A percentile compares a stretch with the other conserved stretches of the same genome.
These are phyloP conservation scores for Esox masquinongy DNA, from an alignment of 2,797 vertebrate species.

Conservation along the genomic window DNA sequence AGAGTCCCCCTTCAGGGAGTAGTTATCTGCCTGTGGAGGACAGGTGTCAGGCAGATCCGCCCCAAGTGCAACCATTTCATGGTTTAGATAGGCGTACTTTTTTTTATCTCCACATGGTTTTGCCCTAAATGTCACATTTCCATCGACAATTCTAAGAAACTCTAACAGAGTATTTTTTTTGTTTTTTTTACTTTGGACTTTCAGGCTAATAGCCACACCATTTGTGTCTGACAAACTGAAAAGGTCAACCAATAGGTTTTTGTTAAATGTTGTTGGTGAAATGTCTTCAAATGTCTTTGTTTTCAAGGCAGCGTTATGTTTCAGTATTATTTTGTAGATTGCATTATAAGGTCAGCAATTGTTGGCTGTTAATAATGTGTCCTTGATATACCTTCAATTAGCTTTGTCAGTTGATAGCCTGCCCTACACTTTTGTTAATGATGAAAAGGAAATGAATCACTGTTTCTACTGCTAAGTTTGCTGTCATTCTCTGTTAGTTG, in stretches of 20 bases:
- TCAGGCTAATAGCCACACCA: slow-evolving; percentile 7
- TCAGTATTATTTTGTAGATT: neutral
- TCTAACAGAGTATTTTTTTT: neutral
- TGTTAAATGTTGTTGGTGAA: slow-evolving; percentile 4
- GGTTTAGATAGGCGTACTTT: neutral
- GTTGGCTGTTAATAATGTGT: neutral
- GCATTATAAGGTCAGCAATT: neutral
- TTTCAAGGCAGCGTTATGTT: neutral
- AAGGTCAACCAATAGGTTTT: slow-evolving; percentile 19
- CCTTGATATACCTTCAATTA: slow-evolving; percentile 5
- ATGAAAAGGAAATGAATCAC: neutral
- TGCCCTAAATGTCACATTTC: slow-evolving; percentile 22
- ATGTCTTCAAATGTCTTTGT: neutral
- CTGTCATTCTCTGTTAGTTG: neutral
- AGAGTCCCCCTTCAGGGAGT: too few relatives aligned
- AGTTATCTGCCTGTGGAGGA: too few relatives aligned
- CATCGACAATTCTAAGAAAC: neutral
- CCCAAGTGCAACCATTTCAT: neutral
- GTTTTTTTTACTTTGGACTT: neutral
- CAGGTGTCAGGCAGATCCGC: neutral
- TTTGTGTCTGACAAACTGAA: slow-evolving; percentile 22
- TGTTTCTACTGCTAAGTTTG: neutral
- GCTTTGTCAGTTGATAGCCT: neutral
- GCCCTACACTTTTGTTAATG: neutral
- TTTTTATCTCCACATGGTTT: neutral